Conservation (phyloP, 37 sponge, comb jelly and placozoan species). For the Chondrosia reniformis region DNA sequence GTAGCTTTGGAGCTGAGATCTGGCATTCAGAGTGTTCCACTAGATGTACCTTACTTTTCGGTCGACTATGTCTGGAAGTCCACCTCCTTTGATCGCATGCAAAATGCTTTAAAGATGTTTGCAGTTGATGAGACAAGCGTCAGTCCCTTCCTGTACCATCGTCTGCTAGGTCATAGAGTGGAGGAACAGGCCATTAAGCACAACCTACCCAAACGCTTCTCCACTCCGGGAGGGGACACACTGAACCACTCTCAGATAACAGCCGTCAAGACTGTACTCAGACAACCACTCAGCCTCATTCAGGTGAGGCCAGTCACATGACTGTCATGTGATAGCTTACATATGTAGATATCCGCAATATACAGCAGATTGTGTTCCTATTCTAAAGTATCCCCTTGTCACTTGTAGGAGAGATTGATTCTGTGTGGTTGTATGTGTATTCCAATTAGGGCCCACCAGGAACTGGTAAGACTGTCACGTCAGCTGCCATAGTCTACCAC, state of each 20-base stretch:
- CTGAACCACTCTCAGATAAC: constrained; percentile 90
- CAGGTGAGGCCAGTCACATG: constrained; percentile 38
- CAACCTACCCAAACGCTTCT: constrained; percentile 76
- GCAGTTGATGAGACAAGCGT: constrained; percentile 94
- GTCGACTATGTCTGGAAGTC: constrained; percentile 99
- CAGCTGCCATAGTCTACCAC: constrained; percentile 97
- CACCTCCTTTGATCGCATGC: constrained; percentile 96
- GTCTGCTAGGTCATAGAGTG: constrained; percentile 86
- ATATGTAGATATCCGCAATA: too few relatives aligned
- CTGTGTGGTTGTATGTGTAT: background rate
- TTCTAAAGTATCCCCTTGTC: too few relatives aligned
- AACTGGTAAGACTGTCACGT: constrained; percentile 98
- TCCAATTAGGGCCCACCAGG: constrained; percentile 90
- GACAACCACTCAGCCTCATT: constrained; percentile 92
- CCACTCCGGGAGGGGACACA: constrained; percentile 85
- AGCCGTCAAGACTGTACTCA: constrained; percentile 91
- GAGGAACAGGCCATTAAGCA: constrained; percentile 66
- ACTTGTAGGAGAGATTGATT: background rate
- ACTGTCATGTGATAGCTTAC: too few relatives aligned
- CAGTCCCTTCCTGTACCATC: constrained; percentile 93
- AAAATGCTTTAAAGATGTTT: constrained; percentile 92
- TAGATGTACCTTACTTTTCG: constrained; percentile 73
- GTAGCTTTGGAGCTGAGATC: constrained; percentile 85
- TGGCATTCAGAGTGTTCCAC: constrained; percentile 33
- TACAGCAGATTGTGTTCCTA: too few relatives aligned